phyloP scores from a whole-genome alignment of 1,140 invertebrate genomes.

The Brachionus manjavacas region DNA sequence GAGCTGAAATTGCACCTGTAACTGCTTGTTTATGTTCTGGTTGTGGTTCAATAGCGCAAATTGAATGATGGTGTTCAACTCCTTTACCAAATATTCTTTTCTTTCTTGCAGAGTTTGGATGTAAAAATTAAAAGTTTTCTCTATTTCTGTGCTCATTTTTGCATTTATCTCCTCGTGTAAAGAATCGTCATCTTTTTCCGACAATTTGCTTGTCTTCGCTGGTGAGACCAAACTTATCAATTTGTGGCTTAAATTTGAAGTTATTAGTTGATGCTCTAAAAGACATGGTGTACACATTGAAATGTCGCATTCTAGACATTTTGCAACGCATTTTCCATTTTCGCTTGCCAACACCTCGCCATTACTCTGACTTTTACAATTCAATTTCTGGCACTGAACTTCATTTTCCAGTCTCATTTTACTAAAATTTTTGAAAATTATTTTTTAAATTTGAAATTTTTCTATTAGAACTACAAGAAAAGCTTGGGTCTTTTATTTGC shows the following conservation, averaged over 20 bases:
- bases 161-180: background rate
- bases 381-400: background rate
- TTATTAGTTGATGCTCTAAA: slow-evolving; percentile 16
- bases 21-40: slow-evolving; percentile 38
- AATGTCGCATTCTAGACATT: background rate
- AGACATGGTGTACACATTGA: slow-evolving; percentile 14
- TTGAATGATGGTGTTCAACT: slow-evolving; percentile 40
- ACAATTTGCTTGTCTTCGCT: background rate
- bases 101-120: slow-evolving; percentile 21
- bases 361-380: background rate
- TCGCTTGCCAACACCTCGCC: background rate
- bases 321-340: background rate
- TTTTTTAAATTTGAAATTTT: background rate
- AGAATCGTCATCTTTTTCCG: background rate
- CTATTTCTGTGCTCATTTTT: slow-evolving; percentile 5
- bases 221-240: slow-evolving; percentile 19
- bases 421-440: background rate
- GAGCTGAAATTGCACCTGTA: slow-evolving; percentile 27
- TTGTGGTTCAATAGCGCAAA: slow-evolving; percentile 35
- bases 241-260: slow-evolving; percentile 7
- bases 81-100: slow-evolving; percentile 32
- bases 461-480: background rate
- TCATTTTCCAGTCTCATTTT: slow-evolving; percentile 32
- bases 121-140: slow-evolving; percentile 30
- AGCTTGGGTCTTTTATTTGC: slow-evolving; percentile 24